Base-by-base conservation (phyloP, 1,140 invertebrate species). In the Drosophila insularis region DNA sequence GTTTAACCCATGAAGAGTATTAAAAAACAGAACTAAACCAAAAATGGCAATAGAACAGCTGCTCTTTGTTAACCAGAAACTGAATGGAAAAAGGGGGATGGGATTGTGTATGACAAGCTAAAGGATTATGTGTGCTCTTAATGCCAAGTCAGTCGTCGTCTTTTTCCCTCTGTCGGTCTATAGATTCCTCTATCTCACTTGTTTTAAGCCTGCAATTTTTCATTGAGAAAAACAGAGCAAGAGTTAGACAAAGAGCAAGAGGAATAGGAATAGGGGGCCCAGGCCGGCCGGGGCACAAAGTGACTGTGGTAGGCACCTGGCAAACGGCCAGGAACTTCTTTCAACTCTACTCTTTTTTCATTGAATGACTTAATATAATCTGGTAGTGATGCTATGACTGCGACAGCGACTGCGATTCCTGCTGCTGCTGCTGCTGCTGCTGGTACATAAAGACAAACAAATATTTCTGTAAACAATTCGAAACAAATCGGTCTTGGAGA, bases 401-500 rank as follows among this genome's bases (percentile, higher is more conserved):
- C 27, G 4, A 27, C 27, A 27, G 27, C 27, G 27, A 27, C 23
- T 31, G 17, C 53, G 23, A 23, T 23, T 40, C 58, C 54, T 43
- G 53, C 23, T 23, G 54, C 32, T 40, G 66, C 54, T 43, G 53
- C 23, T 23, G 54, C 32, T 46, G 58, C 7, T n/a, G 58, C 55
- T 63, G 59, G 19, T 59, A 65, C 71, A 75, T 84, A 68, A 79
- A 81, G 80, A 81, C 82, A 81, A 81, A 79, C 79, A 87, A 81
- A 80, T 61, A 54, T 68, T 63, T 67, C 62, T 78, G 81, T 86
- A 86, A 86, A 81, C 81, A 86, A 81, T 86, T 81, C 73, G 74
- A 73, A 76, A 55, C 70, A 74, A 80, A 72, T 85, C 73, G 81
- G 31, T 73, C 81, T 68, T 75, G 55, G 46, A 63, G 71, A 80